Conservation (phyloP, 2,888 invertebrate genomes). For the Rhaphigaster nebulosa region DNA sequence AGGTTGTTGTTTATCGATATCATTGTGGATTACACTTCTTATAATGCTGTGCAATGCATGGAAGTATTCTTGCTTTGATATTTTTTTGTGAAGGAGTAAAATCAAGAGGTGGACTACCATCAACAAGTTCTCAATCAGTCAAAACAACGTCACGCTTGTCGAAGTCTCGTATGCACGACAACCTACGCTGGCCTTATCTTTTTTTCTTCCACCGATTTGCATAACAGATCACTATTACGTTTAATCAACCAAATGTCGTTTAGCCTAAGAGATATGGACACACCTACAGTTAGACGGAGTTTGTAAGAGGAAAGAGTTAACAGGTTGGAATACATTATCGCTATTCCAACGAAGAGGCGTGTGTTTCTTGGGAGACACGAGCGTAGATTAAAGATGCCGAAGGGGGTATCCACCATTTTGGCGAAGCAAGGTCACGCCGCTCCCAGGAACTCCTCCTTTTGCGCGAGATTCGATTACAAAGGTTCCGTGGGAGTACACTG, state of each 20-base stretch:
- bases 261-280: neutral
- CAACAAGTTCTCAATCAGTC: neutral
- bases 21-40: no score
- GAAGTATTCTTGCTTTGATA: no score
- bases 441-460: conserved; percentile 18
- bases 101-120: neutral
- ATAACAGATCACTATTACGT: conserved; percentile 34
- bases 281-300: neutral
- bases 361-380: neutral
- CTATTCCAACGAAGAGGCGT: neutral
- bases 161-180: neutral
- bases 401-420: conserved; percentile 22
- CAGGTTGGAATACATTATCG: neutral
- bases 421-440: conserved; percentile 39
- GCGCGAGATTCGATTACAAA: conserved; percentile 31
- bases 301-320: neutral
- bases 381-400: conserved; percentile 13
- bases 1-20: no score
- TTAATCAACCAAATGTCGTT: neutral
- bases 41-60: no score
- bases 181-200: neutral
- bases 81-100: neutral
- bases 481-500: neutral
- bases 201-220: neutral
- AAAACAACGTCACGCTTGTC: neutral